Conservation (phyloP, 2,888 invertebrate species). For the Clostera curtula region DNA sequence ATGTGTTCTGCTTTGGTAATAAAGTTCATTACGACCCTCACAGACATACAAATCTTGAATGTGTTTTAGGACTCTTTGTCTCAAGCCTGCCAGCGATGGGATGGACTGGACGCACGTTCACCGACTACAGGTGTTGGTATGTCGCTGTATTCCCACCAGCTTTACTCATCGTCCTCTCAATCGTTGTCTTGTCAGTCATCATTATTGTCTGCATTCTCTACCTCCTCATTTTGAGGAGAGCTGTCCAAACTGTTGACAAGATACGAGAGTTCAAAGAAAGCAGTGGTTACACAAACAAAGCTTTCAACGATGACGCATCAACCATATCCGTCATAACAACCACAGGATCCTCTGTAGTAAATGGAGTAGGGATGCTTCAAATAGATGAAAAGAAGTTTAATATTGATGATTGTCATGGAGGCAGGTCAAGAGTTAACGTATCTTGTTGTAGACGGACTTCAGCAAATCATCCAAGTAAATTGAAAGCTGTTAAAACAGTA, state of each 20-base stretch:
- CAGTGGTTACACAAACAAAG: constrained; percentile 34
- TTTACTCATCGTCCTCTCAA: constrained; percentile 62
- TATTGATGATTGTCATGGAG: no score
- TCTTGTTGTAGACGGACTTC: constrained; percentile 8
- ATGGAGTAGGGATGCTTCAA: constrained; percentile 14
- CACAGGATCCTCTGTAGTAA: constrained; percentile 17
- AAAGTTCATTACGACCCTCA: no score
- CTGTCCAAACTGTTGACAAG: constrained; percentile 67
- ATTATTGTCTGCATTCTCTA: constrained; percentile 57
- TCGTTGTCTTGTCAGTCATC: constrained; percentile 60
- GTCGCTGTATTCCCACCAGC: constrained; percentile 69
- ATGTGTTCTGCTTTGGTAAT: no score
- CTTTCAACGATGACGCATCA: constrained; percentile 35
- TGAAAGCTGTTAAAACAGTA: constrained; percentile 76
- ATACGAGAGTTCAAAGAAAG: constrained; percentile 47
- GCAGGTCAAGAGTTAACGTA: not conserved
- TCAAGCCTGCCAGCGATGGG: constrained; percentile 45
- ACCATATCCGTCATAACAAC: constrained; percentile 22
- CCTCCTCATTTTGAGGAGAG: constrained; percentile 70
- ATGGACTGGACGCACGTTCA: constrained; percentile 59
- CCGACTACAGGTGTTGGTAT: constrained; percentile 74
- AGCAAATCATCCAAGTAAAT: constrained; percentile 51
- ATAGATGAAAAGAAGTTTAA: constrained; percentile 6
- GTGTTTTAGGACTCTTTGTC: constrained; percentile 44
- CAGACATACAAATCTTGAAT: no score